Conservation (phyloP, 2,888 invertebrate species). For the Rosalia funebris region DNA sequence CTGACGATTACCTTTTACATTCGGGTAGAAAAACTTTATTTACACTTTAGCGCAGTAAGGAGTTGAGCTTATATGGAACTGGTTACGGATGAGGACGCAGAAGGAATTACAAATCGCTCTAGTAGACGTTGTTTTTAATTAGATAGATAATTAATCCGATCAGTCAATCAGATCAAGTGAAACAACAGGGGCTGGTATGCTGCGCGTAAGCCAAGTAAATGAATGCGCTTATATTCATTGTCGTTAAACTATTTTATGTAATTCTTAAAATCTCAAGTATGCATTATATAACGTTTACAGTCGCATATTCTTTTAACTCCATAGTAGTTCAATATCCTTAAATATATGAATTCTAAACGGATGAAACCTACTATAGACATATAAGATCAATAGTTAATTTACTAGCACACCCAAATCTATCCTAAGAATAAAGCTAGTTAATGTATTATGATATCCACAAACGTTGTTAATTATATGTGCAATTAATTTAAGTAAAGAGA, state of each 20-base stretch:
- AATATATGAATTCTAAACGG: no score
- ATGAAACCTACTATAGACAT: no score
- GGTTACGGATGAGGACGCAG: slow-evolving; percentile 51
- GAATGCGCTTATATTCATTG: neutral
- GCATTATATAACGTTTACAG: no score
- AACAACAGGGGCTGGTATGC: slow-evolving; percentile 5
- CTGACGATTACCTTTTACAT: slow-evolving; percentile 57
- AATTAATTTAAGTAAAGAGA: no score
- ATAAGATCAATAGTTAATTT: no score
- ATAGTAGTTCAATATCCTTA: neutral
- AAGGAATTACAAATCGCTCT: slow-evolving; percentile 58
- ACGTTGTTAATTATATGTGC: no score
- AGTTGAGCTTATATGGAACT: slow-evolving; percentile 56
- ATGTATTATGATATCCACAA: no score
- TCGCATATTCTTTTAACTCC: neutral
- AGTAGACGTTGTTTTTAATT: slow-evolving; percentile 59
- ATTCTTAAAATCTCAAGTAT: neutral
- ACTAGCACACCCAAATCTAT: no score
- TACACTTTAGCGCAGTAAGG: slow-evolving; percentile 62
- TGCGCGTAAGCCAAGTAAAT: neutral
- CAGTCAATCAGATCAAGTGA: slow-evolving; percentile 61
- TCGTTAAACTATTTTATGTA: slow-evolving; percentile 1
- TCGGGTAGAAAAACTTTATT: slow-evolving; percentile 59
- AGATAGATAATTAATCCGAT: slow-evolving; percentile 61
- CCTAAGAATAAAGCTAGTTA: no score